Evolutionary conservation across 2,888 invertebrate species (phyloP).

Genomic region (Macrophya annulata): DNA sequence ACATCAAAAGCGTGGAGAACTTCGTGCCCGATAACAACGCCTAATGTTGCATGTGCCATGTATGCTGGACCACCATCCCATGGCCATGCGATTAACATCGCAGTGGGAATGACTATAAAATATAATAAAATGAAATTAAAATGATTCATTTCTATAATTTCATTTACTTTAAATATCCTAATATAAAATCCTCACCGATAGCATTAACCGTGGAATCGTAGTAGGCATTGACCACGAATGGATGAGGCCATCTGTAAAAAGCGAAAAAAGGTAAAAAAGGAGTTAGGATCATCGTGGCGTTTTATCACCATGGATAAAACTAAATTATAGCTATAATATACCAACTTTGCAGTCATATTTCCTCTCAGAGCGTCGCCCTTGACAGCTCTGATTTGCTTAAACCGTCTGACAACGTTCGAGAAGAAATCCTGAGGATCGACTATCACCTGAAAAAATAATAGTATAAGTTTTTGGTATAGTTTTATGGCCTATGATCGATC

Average conservation of each 20-base stretch:
- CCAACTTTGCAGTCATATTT: slow-evolving; percentile 73
- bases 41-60: slow-evolving; percentile 80
- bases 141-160: not conserved
- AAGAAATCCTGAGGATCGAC: slow-evolving; percentile 79
- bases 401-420: slow-evolving; percentile 77
- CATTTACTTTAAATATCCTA: not conserved
- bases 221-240: slow-evolving; percentile 80
- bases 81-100: slow-evolving; percentile 80
- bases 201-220: slow-evolving; percentile 81
- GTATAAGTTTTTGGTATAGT: slow-evolving; percentile 49
- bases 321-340: not conserved
- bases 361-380: slow-evolving; percentile 69
- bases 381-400: slow-evolving; percentile 75
- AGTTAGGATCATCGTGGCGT: not conserved
- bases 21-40: slow-evolving; percentile 81
- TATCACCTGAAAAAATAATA: slow-evolving; percentile 68
- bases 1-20: slow-evolving; percentile 81
- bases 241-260: slow-evolving; percentile 78
- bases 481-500: slow-evolving; percentile 23
- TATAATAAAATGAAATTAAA: not conserved
- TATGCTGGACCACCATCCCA: slow-evolving; percentile 79
- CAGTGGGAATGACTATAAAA: slow-evolving; percentile 79
- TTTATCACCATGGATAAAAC: not conserved
- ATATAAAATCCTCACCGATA: slow-evolving; percentile 76
- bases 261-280: not conserved